Conservation (phyloP, 92 coral and sea anemone species). For the Epizoanthus scotinus region DNA sequence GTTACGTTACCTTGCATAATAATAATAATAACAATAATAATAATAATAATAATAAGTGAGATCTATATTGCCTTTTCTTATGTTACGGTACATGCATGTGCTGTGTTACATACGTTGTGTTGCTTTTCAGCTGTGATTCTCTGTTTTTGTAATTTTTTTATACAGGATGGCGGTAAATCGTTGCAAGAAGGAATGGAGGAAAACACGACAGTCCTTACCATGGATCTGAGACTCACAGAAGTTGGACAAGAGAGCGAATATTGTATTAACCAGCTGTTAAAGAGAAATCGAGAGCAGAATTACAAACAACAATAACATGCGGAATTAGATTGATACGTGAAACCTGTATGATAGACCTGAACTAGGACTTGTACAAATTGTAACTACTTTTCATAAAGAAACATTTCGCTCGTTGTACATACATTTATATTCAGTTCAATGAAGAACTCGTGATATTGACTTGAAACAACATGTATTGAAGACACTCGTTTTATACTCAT, state of each 20-base stretch:
- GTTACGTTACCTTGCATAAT: no score
- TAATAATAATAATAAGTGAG: no score
- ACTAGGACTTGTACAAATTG: background rate
- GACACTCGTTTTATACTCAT: no score
- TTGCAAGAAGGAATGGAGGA: conserved; percentile 98
- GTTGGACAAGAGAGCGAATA: conserved; percentile 97
- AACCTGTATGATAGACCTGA: background rate
- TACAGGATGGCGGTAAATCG: conserved; percentile 91
- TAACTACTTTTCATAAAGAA: background rate
- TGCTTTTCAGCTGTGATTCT: background rate
- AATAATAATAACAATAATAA: no score
- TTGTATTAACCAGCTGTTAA: conserved; percentile 89
- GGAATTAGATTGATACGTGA: background rate
- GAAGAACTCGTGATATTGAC: background rate
- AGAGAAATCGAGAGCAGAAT: conserved; percentile 86
- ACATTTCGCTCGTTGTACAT: conserved; percentile 11
- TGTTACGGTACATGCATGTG: no score
- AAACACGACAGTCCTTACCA: conserved; percentile 74
- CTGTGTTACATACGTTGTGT: no score
- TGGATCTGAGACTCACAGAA: conserved; percentile 91
- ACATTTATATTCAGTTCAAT: conserved; percentile 10
- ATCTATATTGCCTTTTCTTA: no score
- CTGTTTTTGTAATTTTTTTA: background rate
- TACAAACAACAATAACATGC: conserved; percentile 49
- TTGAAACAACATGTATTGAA: no score